Evolutionary conservation across 2,888 invertebrate species (phyloP).

Genomic region (Crossocerus cetratus): DNA sequence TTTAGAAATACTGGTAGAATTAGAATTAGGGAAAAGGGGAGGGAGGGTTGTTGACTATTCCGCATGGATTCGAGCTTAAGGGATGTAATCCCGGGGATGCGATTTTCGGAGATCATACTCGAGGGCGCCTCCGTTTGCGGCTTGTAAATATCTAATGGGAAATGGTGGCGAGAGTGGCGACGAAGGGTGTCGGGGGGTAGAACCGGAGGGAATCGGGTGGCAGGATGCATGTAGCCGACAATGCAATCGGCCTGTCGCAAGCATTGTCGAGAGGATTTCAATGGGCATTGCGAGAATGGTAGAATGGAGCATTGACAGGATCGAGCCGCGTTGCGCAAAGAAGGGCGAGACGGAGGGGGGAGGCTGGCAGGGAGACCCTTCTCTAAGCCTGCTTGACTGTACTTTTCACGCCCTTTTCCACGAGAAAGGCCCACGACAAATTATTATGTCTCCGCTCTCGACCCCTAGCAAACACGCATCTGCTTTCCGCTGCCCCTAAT

Average conservation of each 20-base stretch:
- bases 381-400: slow-evolving; percentile 71
- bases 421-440: slow-evolving; percentile 24
- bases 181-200: neutral
- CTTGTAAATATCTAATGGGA: too few species aligned
- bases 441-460: slow-evolving; percentile 50
- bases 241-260: slow-evolving; percentile 62
- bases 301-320: slow-evolving; percentile 60
- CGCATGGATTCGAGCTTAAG: slow-evolving; percentile 36
- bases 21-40: neutral
- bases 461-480: slow-evolving; percentile 36
- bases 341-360: slow-evolving; percentile 3
- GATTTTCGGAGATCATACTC: slow-evolving; percentile 19
- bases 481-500: slow-evolving; percentile 28
- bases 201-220: neutral
- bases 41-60: neutral
- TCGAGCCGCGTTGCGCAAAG: slow-evolving; percentile 66
- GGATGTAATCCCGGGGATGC: slow-evolving; percentile 31
- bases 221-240: slow-evolving; percentile 62
- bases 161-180: too few species aligned
- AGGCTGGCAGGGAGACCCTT: neutral
- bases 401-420: slow-evolving; percentile 74
- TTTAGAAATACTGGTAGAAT: too few species aligned
- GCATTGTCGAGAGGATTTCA: slow-evolving; percentile 68
- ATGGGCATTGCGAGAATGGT: slow-evolving; percentile 73
- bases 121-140: too few species aligned